Percentiles rank a stretch among this genome's conserved stretches.
Evolutionary conservation across 2,113 vertebrate species (phyloP).

Genomic region (Callorhinus ursinus): DNA sequence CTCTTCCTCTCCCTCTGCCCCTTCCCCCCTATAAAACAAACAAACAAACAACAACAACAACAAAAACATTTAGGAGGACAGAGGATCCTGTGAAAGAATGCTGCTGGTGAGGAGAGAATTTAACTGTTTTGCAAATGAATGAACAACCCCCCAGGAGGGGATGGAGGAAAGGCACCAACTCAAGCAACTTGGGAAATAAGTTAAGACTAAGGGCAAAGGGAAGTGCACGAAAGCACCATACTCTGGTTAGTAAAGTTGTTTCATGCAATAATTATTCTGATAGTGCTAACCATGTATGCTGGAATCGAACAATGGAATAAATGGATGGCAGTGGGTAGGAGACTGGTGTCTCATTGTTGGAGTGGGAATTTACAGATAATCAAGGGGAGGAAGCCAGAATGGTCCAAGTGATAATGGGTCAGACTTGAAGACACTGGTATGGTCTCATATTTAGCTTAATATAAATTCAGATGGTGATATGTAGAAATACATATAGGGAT

Average conservation of each 20-base stretch:
- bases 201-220: not conserved
- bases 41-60: not conserved
- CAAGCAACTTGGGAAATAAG: not conserved
- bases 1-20: not conserved
- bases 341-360: not conserved
- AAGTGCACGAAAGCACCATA: not conserved
- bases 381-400: not conserved
- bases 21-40: not conserved
- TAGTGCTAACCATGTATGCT: not conserved
- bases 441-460: not conserved
- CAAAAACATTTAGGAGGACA: not conserved
- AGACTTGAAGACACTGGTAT: not conserved
- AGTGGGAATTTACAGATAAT: not conserved
- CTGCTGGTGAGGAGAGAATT: not conserved
- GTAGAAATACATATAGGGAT: not conserved
- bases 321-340: not conserved
- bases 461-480: not conserved
- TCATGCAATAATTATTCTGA: not conserved
- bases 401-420: not conserved
- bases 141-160: not conserved
- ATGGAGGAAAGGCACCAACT: not conserved
- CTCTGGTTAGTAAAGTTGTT: not conserved
- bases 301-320: not conserved
- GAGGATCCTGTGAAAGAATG: not conserved
- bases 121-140: not conserved